Evolutionary conservation across 2,888 invertebrate species (phyloP), one percentile per base, ranked within the genome.

Genomic region (Archips crataeganus): DNA sequence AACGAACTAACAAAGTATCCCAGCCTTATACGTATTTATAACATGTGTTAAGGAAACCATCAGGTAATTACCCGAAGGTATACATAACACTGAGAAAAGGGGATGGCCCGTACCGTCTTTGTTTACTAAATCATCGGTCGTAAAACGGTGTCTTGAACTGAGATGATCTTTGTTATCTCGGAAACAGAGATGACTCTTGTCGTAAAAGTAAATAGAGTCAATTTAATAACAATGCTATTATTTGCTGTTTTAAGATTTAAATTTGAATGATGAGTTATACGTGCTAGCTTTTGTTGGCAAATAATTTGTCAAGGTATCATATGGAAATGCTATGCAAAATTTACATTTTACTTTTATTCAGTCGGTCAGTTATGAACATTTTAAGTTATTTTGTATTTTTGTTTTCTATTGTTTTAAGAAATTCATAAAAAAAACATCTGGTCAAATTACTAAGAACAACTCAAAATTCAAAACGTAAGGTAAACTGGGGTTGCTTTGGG

Each of bases 81-180:
- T 54, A 2, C 54, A 23, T 8, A 8, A 54, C 8, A 54, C 8
- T 15, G 9, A 54, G 15, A 8, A 15, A 54, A 54, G 54, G 54
- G 54, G 54, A 54, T 9, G 54, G 8, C 54, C 54, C 23, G 23
- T 23, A 15, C 6, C 23, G 23, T 54, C 23, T 54, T 23, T 54
- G 54, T 9, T 54, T 2, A n/a, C 8, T 54, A 15, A 15, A 15
- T 23, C 54, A 54, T 54, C 2, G 3, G 49, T 49, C 11, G 8
- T 23, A 54, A 54, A 15, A 54, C 23, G 9, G 8, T 15, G 23
- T 54, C 2, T 57, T 57, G 32, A 57, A 57, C 57, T 57, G 1
- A 57, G 32, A 57, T 32, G 57, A 23, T 32, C 57, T 57, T 57
- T 54, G 54, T 54, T 54, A 54, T 54, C 54, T 54, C 54, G 8